These are phyloP conservation scores for Ormyrus pomaceus DNA, from an alignment of 2,888 invertebrate species.

Conservation along the genomic window DNA sequence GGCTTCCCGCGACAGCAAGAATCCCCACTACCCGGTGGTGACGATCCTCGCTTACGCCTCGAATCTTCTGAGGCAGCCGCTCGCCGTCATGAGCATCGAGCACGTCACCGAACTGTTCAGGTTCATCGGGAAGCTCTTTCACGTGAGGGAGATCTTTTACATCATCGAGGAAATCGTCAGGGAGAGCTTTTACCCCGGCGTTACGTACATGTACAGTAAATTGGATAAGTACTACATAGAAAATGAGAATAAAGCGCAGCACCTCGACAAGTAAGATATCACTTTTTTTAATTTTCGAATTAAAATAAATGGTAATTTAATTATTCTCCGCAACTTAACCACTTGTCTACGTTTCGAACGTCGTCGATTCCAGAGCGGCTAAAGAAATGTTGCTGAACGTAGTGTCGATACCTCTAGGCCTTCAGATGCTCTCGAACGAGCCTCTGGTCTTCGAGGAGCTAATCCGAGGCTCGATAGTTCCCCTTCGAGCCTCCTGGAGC, in stretches of 20 bases:
- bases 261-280: slow-evolving; percentile 66
- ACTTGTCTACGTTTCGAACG: slow-evolving; percentile 15
- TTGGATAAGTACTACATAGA: slow-evolving; percentile 70
- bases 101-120: slow-evolving; percentile 65
- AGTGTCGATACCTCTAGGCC: slow-evolving; percentile 66
- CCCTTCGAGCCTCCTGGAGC: slow-evolving; percentile 70
- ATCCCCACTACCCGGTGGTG: slow-evolving; percentile 64
- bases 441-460: slow-evolving; percentile 69
- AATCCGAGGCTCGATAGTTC: slow-evolving; percentile 69
- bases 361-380: slow-evolving; percentile 63
- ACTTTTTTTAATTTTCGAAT: too few species aligned
- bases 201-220: slow-evolving; percentile 69
- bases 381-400: slow-evolving; percentile 69
- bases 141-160: slow-evolving; percentile 65
- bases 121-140: slow-evolving; percentile 68
- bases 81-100: slow-evolving; percentile 70
- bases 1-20: slow-evolving; percentile 59
- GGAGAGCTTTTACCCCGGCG: slow-evolving; percentile 66
- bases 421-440: slow-evolving; percentile 67
- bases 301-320: neutral
- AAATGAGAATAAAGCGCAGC: slow-evolving; percentile 70
- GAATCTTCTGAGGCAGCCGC: slow-evolving; percentile 68
- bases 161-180: slow-evolving; percentile 63
- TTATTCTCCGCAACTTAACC: neutral
- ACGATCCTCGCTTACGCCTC: slow-evolving; percentile 64